phyloP scores from a whole-genome alignment of 2,888 invertebrate species.

The Agrotis ipsilon region DNA sequence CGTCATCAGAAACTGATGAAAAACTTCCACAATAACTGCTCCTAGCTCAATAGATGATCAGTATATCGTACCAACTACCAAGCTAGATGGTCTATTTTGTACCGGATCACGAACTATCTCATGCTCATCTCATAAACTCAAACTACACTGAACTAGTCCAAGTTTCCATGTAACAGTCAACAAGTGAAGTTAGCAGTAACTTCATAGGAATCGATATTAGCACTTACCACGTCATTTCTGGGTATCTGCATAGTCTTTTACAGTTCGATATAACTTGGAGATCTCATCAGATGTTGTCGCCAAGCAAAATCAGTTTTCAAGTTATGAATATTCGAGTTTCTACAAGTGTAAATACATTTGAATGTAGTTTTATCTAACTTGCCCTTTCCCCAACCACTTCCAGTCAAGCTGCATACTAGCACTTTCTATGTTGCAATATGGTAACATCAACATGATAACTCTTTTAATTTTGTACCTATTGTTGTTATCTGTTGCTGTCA shows the following conservation, averaged over 20 bases:
- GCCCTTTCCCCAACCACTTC: too few relatives aligned
- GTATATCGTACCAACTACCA: not conserved
- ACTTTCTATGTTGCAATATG: not conserved
- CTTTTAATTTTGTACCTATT: not conserved
- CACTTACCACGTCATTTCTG: constrained; percentile 18
- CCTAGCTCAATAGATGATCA: not conserved
- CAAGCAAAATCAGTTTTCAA: not conserved
- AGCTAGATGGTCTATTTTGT: not conserved
- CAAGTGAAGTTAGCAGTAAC: constrained; percentile 41
- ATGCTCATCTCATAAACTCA: constrained; percentile 28
- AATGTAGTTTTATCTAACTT: too few relatives aligned
- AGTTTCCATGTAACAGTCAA: constrained; percentile 44
- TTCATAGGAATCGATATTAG: constrained; percentile 26
- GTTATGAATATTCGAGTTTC: too few relatives aligned
- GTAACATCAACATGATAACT: not conserved
- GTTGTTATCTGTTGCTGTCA: not conserved
- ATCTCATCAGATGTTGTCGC: not conserved
- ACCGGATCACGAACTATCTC: constrained; percentile 10
- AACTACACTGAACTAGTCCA: constrained; percentile 4
- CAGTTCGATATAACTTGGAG: not conserved
- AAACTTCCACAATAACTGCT: not conserved
- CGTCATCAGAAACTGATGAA: not conserved
- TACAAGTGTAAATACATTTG: too few relatives aligned
- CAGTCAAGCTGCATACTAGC: too few relatives aligned
- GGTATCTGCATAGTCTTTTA: too few relatives aligned